phyloP scores from a whole-genome alignment of 2,888 invertebrate genomes.

The Drosophila anomelani region DNA sequence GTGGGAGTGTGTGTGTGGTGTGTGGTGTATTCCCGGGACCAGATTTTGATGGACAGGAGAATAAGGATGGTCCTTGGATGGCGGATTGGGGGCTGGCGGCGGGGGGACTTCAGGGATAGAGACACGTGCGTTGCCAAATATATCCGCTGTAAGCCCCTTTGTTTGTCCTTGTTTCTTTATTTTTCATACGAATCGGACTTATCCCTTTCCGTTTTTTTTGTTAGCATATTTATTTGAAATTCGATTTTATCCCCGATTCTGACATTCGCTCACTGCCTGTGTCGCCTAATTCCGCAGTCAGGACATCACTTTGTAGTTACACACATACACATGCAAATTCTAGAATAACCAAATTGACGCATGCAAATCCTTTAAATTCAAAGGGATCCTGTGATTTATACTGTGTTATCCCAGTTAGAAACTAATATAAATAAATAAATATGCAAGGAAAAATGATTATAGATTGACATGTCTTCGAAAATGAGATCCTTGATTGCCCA shows the following conservation, averaged over 20 bases:
- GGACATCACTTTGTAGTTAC: conserved; percentile 39
- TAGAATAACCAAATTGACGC: conserved; percentile 27
- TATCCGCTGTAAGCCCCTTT: conserved; percentile 74
- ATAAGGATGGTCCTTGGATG: background rate
- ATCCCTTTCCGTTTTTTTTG: conserved; percentile 58
- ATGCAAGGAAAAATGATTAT: background rate
- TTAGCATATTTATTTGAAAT: conserved; percentile 68
- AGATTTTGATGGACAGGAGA: conserved; percentile 7
- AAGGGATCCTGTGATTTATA: background rate
- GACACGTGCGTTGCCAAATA: conserved; percentile 63
- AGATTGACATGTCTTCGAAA: too few species aligned
- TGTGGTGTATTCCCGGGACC: conserved; percentile 13
- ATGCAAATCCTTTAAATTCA: conserved; percentile 7
- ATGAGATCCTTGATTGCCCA: background rate
- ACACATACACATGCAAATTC: conserved; percentile 23
- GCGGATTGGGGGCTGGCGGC: background rate
- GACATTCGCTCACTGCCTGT: conserved; percentile 17
- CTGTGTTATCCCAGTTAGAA: background rate
- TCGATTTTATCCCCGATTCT: conserved; percentile 58
- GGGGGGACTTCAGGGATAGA: conserved; percentile 27
- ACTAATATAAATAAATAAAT: background rate
- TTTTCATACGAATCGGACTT: conserved; percentile 67
- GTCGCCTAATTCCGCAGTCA: conserved; percentile 52
- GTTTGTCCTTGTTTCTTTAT: conserved; percentile 49
- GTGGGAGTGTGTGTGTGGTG: conserved; percentile 35